Evolutionary conservation across 1,140 invertebrate species (phyloP).

Genomic region (Bombus turneri): DNA sequence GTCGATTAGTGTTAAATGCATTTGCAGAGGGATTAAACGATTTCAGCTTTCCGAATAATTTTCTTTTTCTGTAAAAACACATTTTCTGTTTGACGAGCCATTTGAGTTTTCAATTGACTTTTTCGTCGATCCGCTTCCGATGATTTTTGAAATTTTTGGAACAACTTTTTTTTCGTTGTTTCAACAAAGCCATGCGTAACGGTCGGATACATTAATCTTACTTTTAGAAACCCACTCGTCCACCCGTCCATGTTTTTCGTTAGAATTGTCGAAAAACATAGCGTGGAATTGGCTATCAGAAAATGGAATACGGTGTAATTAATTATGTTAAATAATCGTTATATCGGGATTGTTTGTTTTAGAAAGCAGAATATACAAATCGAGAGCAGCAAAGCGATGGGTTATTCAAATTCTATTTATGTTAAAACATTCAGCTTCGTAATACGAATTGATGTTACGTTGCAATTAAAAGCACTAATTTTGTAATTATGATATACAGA

Average conservation of each 20-base stretch:
- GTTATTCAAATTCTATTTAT: background rate
- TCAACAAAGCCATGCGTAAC: background rate
- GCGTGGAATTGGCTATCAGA: too few relatives aligned
- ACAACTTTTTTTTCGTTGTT: background rate
- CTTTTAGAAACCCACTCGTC: background rate
- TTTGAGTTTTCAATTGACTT: background rate
- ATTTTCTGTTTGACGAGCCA: background rate
- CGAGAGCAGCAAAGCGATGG: background rate
- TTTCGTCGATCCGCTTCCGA: constrained; percentile 2
- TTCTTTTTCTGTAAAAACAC: background rate
- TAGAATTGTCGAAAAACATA: background rate
- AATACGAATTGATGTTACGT: background rate
- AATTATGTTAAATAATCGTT: background rate
- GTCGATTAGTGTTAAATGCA: constrained; percentile 33
- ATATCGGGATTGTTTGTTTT: background rate
- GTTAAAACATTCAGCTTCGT: background rate
- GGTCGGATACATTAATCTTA: background rate
- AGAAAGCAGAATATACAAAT: background rate
- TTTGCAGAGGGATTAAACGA: constrained; percentile 26
- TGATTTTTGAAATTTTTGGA: constrained; percentile 27
- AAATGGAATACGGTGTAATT: background rate
- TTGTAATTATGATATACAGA: background rate
- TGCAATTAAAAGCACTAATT: background rate
- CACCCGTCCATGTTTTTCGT: too few relatives aligned
- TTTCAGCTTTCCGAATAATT: constrained; percentile 6